phyloP scores from a whole-genome alignment of 1,140 invertebrate species.

The Calycopis cecrops region DNA sequence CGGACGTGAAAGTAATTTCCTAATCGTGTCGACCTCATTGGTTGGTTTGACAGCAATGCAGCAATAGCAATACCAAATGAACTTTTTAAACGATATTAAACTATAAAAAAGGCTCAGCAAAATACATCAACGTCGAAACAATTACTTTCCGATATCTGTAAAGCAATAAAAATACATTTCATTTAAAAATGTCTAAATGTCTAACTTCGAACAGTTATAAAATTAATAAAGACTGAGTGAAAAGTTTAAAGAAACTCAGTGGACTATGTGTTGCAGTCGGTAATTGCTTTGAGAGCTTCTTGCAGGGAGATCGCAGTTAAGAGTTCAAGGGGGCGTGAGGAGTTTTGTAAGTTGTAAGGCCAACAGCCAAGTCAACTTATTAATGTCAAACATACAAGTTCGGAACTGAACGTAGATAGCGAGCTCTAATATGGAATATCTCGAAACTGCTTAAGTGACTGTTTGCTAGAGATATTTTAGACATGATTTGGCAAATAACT shows the following conservation, averaged over 20 bases:
- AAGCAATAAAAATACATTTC: not conserved
- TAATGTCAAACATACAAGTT: conserved; percentile 40
- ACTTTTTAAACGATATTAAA: too few relatives aligned
- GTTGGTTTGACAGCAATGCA: too few relatives aligned
- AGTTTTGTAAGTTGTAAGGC: conserved; percentile 38
- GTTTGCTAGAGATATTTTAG: too few relatives aligned
- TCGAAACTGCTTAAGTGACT: too few relatives aligned
- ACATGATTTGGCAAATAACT: too few relatives aligned
- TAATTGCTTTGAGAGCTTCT: conserved; percentile 45
- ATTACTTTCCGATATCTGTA: not conserved
- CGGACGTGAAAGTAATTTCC: too few relatives aligned
- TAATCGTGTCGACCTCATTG: too few relatives aligned
- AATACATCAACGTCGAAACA: too few relatives aligned
- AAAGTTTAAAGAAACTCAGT: conserved; percentile 23
- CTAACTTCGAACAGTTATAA: conserved; percentile 8
- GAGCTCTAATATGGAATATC: too few relatives aligned
- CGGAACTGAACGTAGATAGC: conserved; percentile 25
- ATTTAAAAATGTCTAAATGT: not conserved
- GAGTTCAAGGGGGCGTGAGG: conserved; percentile 43
- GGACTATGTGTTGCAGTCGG: conserved; percentile 22
- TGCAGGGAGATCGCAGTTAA: conserved; percentile 37
- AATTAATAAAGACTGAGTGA: conserved; percentile 20
- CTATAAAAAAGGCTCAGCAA: too few relatives aligned
- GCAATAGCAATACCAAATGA: too few relatives aligned
- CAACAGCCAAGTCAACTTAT: conserved; percentile 44